phyloP scores from a whole-genome alignment of 30 jellyfish, hydroid and myxozoan genomes.

The Morbakka virulenta region DNA sequence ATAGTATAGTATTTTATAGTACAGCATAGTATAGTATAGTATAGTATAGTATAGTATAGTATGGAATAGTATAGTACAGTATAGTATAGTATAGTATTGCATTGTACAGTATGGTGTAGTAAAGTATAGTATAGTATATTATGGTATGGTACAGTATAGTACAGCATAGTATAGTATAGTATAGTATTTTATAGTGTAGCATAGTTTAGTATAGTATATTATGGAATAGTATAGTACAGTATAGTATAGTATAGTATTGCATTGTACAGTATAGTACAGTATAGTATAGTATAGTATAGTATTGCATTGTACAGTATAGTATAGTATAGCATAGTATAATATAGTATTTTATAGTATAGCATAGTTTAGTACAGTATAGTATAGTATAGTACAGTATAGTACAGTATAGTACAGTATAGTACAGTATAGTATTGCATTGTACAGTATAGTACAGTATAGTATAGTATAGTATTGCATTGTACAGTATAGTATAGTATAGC shows the following conservation, averaged over 20 bases:
- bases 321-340: not conserved
- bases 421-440: not conserved
- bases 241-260: not conserved
- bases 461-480: no score
- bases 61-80: not conserved
- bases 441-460: no score
- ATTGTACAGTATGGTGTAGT: not conserved
- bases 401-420: not conserved
- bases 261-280: not conserved
- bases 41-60: not conserved
- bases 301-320: not conserved
- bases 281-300: not conserved
- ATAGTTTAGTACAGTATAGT: not conserved
- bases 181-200: not conserved
- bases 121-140: no score
- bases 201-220: not conserved
- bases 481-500: no score
- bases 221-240: not conserved
- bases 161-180: not conserved
- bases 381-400: not conserved
- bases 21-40: not conserved
- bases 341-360: not conserved
- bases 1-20: not conserved
- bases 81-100: not conserved
- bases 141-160: not conserved